phyloP scores from a whole-genome alignment of 2,888 invertebrate genomes.

The Patella depressa region DNA sequence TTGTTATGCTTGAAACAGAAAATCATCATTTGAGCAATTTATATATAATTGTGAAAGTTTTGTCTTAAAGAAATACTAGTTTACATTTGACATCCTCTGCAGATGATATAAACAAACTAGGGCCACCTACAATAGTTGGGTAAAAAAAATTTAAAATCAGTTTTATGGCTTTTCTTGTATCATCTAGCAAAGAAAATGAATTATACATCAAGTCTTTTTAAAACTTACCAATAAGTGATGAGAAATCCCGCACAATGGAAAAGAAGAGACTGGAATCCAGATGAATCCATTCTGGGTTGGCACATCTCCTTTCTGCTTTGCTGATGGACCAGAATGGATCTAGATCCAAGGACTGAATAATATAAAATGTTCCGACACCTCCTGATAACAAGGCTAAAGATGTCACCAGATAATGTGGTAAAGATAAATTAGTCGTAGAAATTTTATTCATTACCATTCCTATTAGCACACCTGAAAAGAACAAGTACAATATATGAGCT shows the following conservation, averaged over 20 bases:
- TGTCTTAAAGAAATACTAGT: too few relatives aligned
- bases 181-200: too few relatives aligned
- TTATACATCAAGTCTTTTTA: too few relatives aligned
- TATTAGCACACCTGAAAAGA: constrained; percentile 56
- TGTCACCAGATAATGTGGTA: constrained; percentile 43
- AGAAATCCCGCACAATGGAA: constrained; percentile 55
- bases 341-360: constrained; percentile 65
- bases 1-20: too few relatives aligned
- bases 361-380: constrained; percentile 40
- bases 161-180: too few relatives aligned
- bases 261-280: constrained; percentile 78
- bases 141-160: too few relatives aligned
- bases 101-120: too few relatives aligned
- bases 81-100: too few relatives aligned
- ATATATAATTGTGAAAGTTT: too few relatives aligned
- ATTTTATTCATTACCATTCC: constrained; percentile 49
- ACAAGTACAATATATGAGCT: constrained; percentile 11
- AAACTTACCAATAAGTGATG: constrained; percentile 53
- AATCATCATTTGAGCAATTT: too few relatives aligned
- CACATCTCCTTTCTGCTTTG: constrained; percentile 82
- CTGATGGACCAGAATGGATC: constrained; percentile 81
- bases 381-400: constrained; percentile 31
- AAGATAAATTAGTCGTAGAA: constrained; percentile 41
- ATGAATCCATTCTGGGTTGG: constrained; percentile 76
- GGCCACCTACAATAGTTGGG: too few relatives aligned